Conservation (phyloP, 2,888 invertebrate species). For the Conistra vaccinii region DNA sequence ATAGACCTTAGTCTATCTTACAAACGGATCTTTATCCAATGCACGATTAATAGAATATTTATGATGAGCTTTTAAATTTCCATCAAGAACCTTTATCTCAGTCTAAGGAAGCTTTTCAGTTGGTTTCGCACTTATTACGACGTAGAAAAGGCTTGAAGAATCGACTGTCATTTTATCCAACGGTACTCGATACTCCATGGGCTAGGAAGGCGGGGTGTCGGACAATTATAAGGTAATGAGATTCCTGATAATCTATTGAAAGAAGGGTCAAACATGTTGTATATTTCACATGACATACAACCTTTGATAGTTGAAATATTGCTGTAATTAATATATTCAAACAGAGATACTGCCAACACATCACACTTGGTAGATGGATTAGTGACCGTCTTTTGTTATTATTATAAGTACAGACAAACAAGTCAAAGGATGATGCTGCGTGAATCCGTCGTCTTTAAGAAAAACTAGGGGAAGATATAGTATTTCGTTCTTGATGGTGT, state of each 20-base stretch:
- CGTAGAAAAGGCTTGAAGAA: background rate
- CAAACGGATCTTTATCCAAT: background rate
- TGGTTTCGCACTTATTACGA: background rate
- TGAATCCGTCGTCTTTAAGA: too few relatives aligned
- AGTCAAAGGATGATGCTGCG: too few relatives aligned
- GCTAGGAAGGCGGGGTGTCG: slow-evolving; percentile 4
- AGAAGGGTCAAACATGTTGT: slow-evolving; percentile 5
- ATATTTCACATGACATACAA: slow-evolving; percentile 24
- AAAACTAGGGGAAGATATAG: background rate
- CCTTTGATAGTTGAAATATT: background rate
- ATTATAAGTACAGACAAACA: background rate
- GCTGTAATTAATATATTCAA: background rate
- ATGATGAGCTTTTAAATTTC: background rate
- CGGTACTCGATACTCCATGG: background rate
- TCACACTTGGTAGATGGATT: background rate
- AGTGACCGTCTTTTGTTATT: background rate
- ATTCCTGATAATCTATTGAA: background rate
- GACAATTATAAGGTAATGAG: background rate
- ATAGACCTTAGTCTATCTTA: background rate
- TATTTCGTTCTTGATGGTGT: background rate
- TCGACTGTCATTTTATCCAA: background rate
- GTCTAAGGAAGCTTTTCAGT: background rate
- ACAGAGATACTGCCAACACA: background rate
- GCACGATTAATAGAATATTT: background rate
- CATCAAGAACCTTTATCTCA: background rate